These are phyloP conservation scores for Dendrolimus pini DNA, from an alignment of 2,888 invertebrate genomes.

Conservation along the genomic window DNA sequence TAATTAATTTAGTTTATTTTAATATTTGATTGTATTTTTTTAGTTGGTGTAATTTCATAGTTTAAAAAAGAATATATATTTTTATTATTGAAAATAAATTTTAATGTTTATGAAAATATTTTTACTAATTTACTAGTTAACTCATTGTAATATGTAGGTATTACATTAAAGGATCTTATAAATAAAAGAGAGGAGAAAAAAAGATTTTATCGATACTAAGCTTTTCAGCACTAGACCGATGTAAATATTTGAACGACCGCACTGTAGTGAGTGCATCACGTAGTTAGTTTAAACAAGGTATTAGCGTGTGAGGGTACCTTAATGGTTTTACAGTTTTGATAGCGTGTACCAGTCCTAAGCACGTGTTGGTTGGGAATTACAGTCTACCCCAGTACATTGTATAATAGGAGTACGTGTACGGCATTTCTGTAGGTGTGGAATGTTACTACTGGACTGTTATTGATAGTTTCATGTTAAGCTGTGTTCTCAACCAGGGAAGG, in stretches of 20 bases:
- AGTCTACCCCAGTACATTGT: not conserved
- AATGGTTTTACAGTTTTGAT: not conserved
- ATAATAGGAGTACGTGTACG: not conserved
- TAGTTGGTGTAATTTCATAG: no score
- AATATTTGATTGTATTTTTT: no score
- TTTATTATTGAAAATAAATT: no score
- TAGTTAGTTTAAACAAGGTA: slow-evolving; percentile 2
- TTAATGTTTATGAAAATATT: no score
- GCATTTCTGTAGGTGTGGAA: not conserved
- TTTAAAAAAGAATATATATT: no score
- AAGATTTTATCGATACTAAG: not conserved
- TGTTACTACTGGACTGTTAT: not conserved
- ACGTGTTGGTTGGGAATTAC: not conserved
- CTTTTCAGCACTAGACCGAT: not conserved
- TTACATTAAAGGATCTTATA: no score
- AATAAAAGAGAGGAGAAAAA: no score
- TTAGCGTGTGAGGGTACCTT: slow-evolving; percentile 1
- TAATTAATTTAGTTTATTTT: no score
- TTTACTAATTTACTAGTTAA: no score
- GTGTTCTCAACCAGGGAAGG: no score
- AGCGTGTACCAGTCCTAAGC: not conserved
- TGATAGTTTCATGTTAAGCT: not conserved
- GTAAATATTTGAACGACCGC: slow-evolving; percentile 7
- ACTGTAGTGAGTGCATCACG: not conserved
- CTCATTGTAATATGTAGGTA: no score